Evolutionary conservation across 2,797 vertebrate genomes (phyloP).

Genomic region (Lemur catta): DNA sequence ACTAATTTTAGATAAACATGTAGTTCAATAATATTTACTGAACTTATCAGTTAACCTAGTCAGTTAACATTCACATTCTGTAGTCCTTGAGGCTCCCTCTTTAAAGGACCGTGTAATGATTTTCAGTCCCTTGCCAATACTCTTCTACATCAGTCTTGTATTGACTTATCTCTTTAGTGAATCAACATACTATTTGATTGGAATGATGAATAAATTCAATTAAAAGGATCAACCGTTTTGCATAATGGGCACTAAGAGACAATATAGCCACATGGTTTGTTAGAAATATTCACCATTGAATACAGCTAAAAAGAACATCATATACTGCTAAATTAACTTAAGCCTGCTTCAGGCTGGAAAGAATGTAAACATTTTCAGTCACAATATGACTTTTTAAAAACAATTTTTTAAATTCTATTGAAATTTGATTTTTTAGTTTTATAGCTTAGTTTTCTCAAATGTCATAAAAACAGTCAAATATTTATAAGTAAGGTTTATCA

Average conservation of each 20-base stretch:
- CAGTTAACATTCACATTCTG: neutral
- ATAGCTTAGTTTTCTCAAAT: neutral
- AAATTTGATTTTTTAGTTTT: neutral
- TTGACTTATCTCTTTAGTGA: neutral
- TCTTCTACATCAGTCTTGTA: neutral
- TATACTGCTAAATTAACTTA: neutral
- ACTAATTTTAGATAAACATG: neutral
- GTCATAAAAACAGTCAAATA: neutral
- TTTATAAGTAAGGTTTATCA: neutral
- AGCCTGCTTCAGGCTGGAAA: neutral
- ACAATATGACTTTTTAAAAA: neutral
- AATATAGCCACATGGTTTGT: neutral
- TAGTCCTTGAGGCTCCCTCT: neutral
- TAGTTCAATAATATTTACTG: neutral
- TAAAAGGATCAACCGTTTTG: neutral
- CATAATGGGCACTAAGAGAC: neutral
- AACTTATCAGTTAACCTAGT: neutral
- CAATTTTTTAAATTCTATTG: neutral
- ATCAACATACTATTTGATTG: neutral
- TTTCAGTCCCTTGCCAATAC: neutral
- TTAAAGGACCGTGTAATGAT: neutral
- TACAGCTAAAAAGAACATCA: neutral
- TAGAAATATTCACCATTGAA: neutral
- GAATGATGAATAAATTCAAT: slow-evolving; percentile 14
- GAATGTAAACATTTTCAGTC: neutral